Base-by-base conservation (phyloP, 2,888 invertebrate genomes). In the Syrista parreyssii region DNA sequence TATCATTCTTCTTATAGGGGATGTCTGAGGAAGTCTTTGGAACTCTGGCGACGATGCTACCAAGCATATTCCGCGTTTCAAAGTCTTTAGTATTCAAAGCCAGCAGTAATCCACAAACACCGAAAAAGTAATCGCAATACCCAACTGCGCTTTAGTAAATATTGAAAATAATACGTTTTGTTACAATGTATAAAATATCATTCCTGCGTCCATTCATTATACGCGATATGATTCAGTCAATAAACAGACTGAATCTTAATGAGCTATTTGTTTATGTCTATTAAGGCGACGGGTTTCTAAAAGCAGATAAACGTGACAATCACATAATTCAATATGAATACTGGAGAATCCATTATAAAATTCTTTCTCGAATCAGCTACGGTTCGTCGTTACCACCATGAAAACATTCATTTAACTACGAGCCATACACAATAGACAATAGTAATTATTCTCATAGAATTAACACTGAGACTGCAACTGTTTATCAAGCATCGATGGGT, bases 1-100 rank as follows among this genome's bases (percentile, higher is more conserved):
- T 68, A 12, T 35, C 40, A 68, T n/a, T 68, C 9, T 12, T 23
- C 68, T 92, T 92, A 74, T 87, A 95, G 93, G 96, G 95, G 71
- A 95, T 97, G 88, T 96, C 97, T 0, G 95, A 96, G 86, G 96
- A 96, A 86, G 94, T 97, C 68, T 98, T 98, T 90, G 94, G 94
- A 68, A 95, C 95, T 75, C 93, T 98, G 78, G 95, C 97, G 4
- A 94, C 95, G 77, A 97, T 99, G 96, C 93, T 99, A 85, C 98
- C 98, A 34, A 95, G 95, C 88, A 98, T 99, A 84, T 99, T 99
- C 92, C 94, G 98, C 82, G 95, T 98, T 69, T 97, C 98, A n/a
- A 98, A 98, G 93, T 98, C 98, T 4, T 94, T 98, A 86, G 95
- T 97, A 87, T 94, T 96, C 84, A 95, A 95, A 85, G 93, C 93